Conservation (phyloP, 2,888 invertebrate genomes). For the Abscondita cerata region DNA sequence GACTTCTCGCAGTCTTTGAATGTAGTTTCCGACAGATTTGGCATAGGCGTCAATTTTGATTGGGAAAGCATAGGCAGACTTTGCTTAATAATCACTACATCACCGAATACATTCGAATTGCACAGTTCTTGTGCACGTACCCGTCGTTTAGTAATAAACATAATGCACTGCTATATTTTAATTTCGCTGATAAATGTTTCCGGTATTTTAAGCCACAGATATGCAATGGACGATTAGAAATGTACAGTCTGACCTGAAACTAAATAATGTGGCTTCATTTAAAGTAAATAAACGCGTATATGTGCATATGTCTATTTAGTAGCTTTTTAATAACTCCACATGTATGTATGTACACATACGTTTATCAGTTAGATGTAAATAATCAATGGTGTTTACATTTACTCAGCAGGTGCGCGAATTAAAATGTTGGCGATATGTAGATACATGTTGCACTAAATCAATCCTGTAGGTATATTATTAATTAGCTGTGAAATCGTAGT, state of each 20-base stretch:
- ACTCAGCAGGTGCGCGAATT: too few relatives aligned
- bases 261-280: too few relatives aligned
- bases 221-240: conserved; percentile 22
- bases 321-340: too few relatives aligned
- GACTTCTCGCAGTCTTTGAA: conserved; percentile 12
- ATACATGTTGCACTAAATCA: too few relatives aligned
- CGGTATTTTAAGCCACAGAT: conserved; percentile 34
- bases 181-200: conserved; percentile 48
- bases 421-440: too few relatives aligned
- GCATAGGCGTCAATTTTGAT: conserved; percentile 20
- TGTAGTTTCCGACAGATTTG: conserved; percentile 5
- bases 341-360: too few relatives aligned
- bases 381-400: too few relatives aligned
- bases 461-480: too few relatives aligned
- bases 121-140: conserved; percentile 51
- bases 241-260: conserved; percentile 20
- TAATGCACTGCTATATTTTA: conserved; percentile 41
- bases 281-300: too few relatives aligned
- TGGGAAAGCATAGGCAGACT: conserved; percentile 30
- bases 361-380: too few relatives aligned
- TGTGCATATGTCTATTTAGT: too few relatives aligned
- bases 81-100: conserved; percentile 49
- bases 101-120: conserved; percentile 53
- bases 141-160: conserved; percentile 33
- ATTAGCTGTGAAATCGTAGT: too few relatives aligned